Base-by-base conservation (phyloP, 2,888 invertebrate species). In the Adineta ricciae region DNA sequence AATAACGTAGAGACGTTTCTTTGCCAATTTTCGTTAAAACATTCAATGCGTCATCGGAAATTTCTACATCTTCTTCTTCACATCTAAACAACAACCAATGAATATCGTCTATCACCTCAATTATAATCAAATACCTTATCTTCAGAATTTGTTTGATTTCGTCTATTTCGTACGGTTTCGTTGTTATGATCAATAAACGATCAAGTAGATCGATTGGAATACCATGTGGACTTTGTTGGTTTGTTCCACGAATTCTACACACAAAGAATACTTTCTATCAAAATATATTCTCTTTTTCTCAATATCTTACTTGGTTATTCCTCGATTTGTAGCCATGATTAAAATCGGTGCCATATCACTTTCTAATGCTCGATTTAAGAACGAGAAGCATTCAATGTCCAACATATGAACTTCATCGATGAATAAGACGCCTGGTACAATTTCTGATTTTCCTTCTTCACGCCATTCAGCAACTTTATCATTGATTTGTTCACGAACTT, bases 391-490 rank as follows among this genome's bases (percentile, higher is more conserved):
- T 90, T 99, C 99, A 78, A 99, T 96, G 90, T 99, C 99, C 87
- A 99, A 91, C 97, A 99, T 98, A 90, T 99, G 99, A 0, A 96
- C 95, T 92, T 98, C 97, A 89, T 98, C 97, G 87, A 98, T 94
- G 89, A 98, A 98, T 3, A 98, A 92, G 87, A 91, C 98, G 0
- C 99, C 99, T 0, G 99, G 98, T 54, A 97, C 96, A 89, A 99
- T 96, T 91, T 97, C 97, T 0, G 99, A 97, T 90, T 99, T 99
- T 1, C 98, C 98, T 90, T 99, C 99, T 90, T 99, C 99, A 38
- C 97, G 92, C 99, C 99, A 99, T 90, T 99, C 99, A 0, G 95
- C 94, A 0, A 99, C 96, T 90, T 96, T 98, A 73, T 94, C 93
- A 91, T 99, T 97, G 87, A 99, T 99, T 90, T 99, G 98, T 88